These are phyloP conservation scores for Gryllus longicercus DNA, from an alignment of 2,888 invertebrate species.

Conservation along the genomic window DNA sequence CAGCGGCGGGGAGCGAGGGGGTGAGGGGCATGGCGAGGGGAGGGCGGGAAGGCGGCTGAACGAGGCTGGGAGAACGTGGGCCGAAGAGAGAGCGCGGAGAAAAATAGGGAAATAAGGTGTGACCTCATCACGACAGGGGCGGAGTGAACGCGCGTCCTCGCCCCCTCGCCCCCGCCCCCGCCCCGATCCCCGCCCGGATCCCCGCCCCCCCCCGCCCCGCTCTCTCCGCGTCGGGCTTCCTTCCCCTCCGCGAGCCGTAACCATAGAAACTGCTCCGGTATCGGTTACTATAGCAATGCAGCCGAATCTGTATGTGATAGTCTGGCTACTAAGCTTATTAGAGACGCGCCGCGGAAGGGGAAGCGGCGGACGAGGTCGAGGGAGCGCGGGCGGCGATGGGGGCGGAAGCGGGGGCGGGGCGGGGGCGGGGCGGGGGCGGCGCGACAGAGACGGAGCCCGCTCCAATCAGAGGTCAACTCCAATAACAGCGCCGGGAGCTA, in stretches of 20 bases:
- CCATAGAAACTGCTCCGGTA: slow-evolving; percentile 29
- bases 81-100: not conserved
- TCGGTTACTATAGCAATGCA: slow-evolving; percentile 29
- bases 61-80: not conserved
- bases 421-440: no score
- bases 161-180: not conserved
- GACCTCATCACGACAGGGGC: slow-evolving; percentile 19
- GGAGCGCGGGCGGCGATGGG: not conserved
- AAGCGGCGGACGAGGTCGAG: not conserved
- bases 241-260: not conserved
- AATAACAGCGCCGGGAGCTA: slow-evolving; percentile 17
- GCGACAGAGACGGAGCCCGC: slow-evolving; percentile 20
- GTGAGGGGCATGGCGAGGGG: not conserved
- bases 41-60: not conserved
- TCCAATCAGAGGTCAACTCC: slow-evolving; percentile 31
- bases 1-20: not conserved
- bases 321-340: slow-evolving; percentile 17
- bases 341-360: not conserved
- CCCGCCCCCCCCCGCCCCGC: not conserved
- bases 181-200: not conserved
- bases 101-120: slow-evolving; percentile 19
- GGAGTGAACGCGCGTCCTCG: not conserved
- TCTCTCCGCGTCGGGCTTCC: not conserved
- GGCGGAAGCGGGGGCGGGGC: not conserved
- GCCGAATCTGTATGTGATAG: slow-evolving; percentile 17